Evolutionary conservation across 1,140 invertebrate genomes (phyloP).

Genomic region (Idris sp.): DNA sequence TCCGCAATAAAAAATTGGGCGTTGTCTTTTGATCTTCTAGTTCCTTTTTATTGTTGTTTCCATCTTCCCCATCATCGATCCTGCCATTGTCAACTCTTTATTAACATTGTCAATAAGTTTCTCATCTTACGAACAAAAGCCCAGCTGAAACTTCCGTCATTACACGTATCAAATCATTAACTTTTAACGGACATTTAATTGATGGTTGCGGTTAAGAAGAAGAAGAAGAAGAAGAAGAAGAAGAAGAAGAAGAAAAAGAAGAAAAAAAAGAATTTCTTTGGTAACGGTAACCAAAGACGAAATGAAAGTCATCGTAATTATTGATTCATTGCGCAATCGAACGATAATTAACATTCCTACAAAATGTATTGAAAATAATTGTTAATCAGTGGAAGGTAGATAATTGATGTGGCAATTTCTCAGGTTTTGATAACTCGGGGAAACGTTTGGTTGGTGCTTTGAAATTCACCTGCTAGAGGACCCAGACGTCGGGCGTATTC

Average conservation of each 20-base stretch:
- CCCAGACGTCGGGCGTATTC: slow-evolving; percentile 46
- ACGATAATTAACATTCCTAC: slow-evolving; percentile 16
- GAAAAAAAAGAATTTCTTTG: background rate
- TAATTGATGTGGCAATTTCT: slow-evolving; percentile 53
- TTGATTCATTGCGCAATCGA: slow-evolving; percentile 13
- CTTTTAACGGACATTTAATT: slow-evolving; percentile 14
- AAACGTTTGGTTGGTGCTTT: slow-evolving; percentile 46
- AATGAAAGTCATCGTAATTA: slow-evolving; percentile 36
- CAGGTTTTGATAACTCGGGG: slow-evolving; percentile 30
- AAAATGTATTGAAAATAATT: too few species aligned
- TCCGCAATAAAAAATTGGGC: slow-evolving; percentile 61
- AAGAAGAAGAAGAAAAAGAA: too few species aligned
- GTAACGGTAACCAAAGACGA: slow-evolving; percentile 5
- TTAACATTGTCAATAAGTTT: slow-evolving; percentile 34
- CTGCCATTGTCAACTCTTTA: slow-evolving; percentile 44
- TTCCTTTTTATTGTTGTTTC: slow-evolving; percentile 18
- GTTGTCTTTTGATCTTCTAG: slow-evolving; percentile 56
- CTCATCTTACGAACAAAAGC: slow-evolving; percentile 12
- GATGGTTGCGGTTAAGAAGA: background rate
- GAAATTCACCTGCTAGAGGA: slow-evolving; percentile 56
- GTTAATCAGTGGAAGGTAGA: too few species aligned
- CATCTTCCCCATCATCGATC: slow-evolving; percentile 31
- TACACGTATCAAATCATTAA: slow-evolving; percentile 8
- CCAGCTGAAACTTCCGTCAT: slow-evolving; percentile 8
- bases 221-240: too few species aligned